These are phyloP conservation scores for Acronicta psi DNA, from an alignment of 2,888 invertebrate species.

Conservation along the genomic window DNA sequence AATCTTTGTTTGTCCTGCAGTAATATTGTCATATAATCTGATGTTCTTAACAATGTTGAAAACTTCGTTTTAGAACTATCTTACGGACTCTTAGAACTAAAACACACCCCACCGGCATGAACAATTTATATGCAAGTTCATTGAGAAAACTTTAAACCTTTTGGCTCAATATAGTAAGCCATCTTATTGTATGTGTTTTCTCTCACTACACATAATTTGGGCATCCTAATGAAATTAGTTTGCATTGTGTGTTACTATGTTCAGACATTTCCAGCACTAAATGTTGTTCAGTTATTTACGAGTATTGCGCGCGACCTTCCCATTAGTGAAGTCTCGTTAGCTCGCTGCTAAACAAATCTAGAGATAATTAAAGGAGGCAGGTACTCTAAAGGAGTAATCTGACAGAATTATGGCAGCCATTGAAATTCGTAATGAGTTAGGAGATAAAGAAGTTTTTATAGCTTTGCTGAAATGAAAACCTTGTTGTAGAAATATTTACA, in stretches of 20 bases:
- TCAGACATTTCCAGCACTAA: constrained; percentile 55
- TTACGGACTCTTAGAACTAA: too few species aligned
- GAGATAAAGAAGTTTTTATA: constrained; percentile 24
- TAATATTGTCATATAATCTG: too few species aligned
- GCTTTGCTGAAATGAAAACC: constrained; percentile 24
- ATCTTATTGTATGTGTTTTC: too few species aligned
- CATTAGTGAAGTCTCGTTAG: constrained; percentile 66
- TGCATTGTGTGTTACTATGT: background rate
- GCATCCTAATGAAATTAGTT: background rate
- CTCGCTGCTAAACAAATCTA: constrained; percentile 63
- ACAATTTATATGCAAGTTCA: too few species aligned
- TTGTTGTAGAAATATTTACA: constrained; percentile 18
- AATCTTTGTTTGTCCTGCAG: too few species aligned
- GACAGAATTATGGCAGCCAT: constrained; percentile 16
- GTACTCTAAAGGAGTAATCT: constrained; percentile 5
- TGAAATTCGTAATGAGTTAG: constrained; percentile 31
- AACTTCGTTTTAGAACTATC: too few species aligned
- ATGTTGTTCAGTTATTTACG: constrained; percentile 72
- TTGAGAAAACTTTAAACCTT: too few species aligned
- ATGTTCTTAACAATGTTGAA: too few species aligned
- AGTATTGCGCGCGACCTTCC: constrained; percentile 53
- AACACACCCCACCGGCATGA: too few species aligned
- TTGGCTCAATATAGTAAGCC: too few species aligned
- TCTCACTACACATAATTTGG: too few species aligned
- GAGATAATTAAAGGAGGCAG: constrained; percentile 47